Evolutionary conservation across 1,140 invertebrate genomes (phyloP).

Genomic region (Phymastichus coffea): DNA sequence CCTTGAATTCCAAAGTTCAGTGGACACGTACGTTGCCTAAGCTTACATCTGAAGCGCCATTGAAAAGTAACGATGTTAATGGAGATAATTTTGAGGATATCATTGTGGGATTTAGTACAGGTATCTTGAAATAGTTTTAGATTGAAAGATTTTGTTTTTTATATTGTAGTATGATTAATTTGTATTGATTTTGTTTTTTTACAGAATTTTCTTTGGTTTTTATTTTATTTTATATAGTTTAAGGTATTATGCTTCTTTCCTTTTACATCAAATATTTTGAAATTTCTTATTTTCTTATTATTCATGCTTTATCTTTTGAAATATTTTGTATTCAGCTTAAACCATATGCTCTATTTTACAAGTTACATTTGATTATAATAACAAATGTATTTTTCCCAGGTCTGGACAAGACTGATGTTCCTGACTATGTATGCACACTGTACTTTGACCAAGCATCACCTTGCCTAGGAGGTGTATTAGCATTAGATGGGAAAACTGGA

Average conservation of each 20-base stretch:
- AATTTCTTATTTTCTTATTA: slow-evolving; percentile 28
- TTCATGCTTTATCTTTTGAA: slow-evolving; percentile 1
- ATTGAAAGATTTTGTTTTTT: slow-evolving; percentile 22
- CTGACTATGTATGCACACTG: slow-evolving; percentile 62
- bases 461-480: slow-evolving; percentile 77
- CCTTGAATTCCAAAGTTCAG: slow-evolving; percentile 66
- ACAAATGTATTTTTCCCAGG: slow-evolving; percentile 35
- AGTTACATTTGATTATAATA: no score
- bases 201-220: slow-evolving; percentile 31
- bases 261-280: no score
- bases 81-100: slow-evolving; percentile 73
- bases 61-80: slow-evolving; percentile 74
- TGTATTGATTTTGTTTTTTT: slow-evolving; percentile 30
- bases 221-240: slow-evolving; percentile 19
- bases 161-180: slow-evolving; percentile 12
- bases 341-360: no score
- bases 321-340: no score
- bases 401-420: slow-evolving; percentile 42
- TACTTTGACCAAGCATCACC: slow-evolving; percentile 65
- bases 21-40: slow-evolving; percentile 75
- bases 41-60: slow-evolving; percentile 73
- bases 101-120: slow-evolving; percentile 79
- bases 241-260: background rate
- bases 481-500: slow-evolving; percentile 73
- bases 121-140: slow-evolving; percentile 57